Base-by-base conservation (phyloP, 1,140 invertebrate genomes). In the Drosophila eugracilis region DNA sequence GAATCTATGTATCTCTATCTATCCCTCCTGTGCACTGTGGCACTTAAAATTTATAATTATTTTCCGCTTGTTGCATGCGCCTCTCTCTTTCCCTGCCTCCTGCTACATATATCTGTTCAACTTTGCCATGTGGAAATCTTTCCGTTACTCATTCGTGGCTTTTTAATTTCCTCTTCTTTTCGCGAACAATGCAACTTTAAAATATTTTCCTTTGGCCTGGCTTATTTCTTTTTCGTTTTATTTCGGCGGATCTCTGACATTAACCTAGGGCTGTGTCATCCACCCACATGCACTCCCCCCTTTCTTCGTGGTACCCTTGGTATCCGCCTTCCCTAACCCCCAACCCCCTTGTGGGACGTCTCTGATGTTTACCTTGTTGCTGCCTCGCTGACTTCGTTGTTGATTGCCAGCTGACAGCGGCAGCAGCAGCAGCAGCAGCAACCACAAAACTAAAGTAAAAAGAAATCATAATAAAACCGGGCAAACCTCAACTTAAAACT, bases 21-120 rank as follows among this genome's bases (percentile, higher is more conserved):
- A 42, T 65, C 50, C 17, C 47, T 47, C 34, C 55, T 49, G n/a
- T n/a, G 24, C 59, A 54, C 34, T 47, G 69, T 70, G 59, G 71
- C 58, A 72, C 74, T 83, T 83, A 58, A 74, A 74, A 83, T 78
- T 70, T 83, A 83, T 84, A 83, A 83, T 83, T 83, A 83, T 84
- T 83, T 83, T 83, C 79, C 79, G 79, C 60, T 81, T 81, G 78
- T 83, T 83, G 78, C 78, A 73, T 72, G 53, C 37, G 19, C 19
- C 2, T 3, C 39, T 30, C 5, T 17, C 28, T 26, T 21, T 26
- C 26, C 21, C 7, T 12, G 42, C 24, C 21, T 19, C 15, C 36
- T 39, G 7, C n/a, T 15, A 36, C 19, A n/a, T n/a, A n/a, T n/a
- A n/a, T n/a, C n/a, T 47, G 41, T 42, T 58, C 36, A 58, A 54